These are phyloP conservation scores for Phaenicophaeus curvirostris DNA, from an alignment of 2,797 vertebrate genomes.

Conservation along the genomic window DNA sequence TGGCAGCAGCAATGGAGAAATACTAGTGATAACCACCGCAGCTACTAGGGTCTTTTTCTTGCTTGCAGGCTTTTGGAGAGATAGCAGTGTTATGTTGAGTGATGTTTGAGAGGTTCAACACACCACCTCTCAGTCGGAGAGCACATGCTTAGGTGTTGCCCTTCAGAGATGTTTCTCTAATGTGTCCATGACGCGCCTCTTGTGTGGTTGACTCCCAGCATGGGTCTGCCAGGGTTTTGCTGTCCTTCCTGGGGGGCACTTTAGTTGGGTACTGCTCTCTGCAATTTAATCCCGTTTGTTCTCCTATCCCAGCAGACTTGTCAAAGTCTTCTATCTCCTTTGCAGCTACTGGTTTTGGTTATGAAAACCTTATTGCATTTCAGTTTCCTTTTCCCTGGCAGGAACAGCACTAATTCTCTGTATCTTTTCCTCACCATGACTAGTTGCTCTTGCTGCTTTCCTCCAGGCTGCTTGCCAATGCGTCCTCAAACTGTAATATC, in stretches of 20 bases:
- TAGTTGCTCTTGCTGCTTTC: background rate
- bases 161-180: background rate
- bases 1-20: background rate
- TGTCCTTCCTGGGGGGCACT: background rate
- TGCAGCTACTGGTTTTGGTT: background rate
- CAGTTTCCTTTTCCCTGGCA: background rate
- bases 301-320: background rate
- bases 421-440: background rate
- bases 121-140: background rate
- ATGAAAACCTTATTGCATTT: background rate
- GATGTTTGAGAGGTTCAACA: background rate
- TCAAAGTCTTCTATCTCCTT: background rate
- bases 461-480: background rate
- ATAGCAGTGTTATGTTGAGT: accelerated
- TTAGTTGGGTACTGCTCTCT: background rate
- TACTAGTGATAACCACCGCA: background rate
- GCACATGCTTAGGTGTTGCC: background rate
- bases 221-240: background rate
- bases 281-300: background rate
- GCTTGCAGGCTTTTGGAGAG: background rate
- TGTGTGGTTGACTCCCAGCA: background rate
- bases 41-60: background rate
- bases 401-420: background rate
- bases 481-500: background rate
- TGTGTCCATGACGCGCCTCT: background rate